phyloP scores from a whole-genome alignment of 2,888 invertebrate genomes.

The Melanargia galathea region DNA sequence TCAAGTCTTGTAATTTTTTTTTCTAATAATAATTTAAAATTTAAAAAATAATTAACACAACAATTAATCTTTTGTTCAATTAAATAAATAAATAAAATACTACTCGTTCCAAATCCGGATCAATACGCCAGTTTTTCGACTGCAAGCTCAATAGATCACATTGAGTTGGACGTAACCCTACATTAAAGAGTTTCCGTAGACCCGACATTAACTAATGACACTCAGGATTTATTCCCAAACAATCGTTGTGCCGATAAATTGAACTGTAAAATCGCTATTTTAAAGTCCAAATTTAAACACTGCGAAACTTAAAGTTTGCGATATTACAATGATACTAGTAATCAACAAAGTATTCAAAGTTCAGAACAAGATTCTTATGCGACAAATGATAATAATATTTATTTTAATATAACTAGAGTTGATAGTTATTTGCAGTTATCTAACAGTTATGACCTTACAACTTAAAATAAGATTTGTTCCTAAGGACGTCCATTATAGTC shows the following conservation, averaged over 20 bases:
- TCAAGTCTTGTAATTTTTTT: no score
- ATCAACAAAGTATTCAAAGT: constrained; percentile 50
- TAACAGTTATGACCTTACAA: constrained; percentile 43
- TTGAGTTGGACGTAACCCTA: constrained; percentile 56
- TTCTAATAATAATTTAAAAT: no score
- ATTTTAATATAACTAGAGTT: constrained; percentile 35
- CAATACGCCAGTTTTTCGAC: constrained; percentile 28
- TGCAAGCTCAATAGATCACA: constrained; percentile 59
- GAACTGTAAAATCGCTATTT: constrained; percentile 42
- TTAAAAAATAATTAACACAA: no score
- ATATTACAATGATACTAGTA: constrained; percentile 55
- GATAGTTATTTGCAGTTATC: constrained; percentile 36
- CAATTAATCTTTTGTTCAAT: not conserved
- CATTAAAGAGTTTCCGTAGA: constrained; percentile 64
- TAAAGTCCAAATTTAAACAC: constrained; percentile 49
- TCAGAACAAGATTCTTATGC: constrained; percentile 40
- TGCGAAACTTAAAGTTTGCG: constrained; percentile 40
- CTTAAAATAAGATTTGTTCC: constrained; percentile 39
- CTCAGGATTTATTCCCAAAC: constrained; percentile 55
- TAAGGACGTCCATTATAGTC: constrained; percentile 54
- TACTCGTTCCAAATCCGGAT: constrained; percentile 1
- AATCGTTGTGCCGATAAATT: constrained; percentile 36
- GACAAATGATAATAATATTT: constrained; percentile 42
- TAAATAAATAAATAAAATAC: no score
- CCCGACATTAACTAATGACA: constrained; percentile 58